Evolutionary conservation across 2,113 vertebrate species (phyloP).

Genomic region (Calonectris borealis): DNA sequence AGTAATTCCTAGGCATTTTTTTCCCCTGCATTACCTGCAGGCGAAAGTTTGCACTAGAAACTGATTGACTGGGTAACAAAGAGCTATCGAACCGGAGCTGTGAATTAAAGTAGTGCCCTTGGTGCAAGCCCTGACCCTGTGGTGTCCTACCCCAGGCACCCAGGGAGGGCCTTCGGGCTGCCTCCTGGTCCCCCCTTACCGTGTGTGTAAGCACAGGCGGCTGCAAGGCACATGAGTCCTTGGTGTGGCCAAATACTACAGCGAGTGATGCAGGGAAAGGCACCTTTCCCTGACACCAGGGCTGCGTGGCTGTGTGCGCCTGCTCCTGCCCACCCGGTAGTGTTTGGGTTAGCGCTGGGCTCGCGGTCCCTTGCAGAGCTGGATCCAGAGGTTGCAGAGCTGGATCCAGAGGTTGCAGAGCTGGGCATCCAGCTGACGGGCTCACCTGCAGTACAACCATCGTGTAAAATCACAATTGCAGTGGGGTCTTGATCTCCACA

Average conservation of each 20-base stretch:
- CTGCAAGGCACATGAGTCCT: accelerated
- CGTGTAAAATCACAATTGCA: not conserved
- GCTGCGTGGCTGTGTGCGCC: accelerated
- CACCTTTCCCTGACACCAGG: not conserved
- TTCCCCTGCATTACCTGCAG: not conserved
- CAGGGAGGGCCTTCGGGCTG: not conserved
- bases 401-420: not conserved
- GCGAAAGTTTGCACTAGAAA: not conserved
- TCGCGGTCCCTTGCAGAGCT: not conserved
- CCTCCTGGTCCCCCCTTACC: not conserved
- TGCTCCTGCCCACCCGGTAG: not conserved
- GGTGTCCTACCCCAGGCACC: not conserved
- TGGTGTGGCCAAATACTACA: not conserved
- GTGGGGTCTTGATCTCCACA: accelerated
- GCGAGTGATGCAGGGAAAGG: not conserved
- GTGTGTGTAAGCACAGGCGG: not conserved
- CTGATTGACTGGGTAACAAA: not conserved
- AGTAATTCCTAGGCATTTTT: not conserved
- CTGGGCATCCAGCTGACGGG: not conserved
- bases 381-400: not conserved
- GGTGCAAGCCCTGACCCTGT: not conserved
- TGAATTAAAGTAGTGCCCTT: not conserved
- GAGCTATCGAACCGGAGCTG: not conserved
- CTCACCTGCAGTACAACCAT: too few relatives aligned
- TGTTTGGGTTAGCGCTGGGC: not conserved